Evolutionary conservation across 2,888 invertebrate genomes (phyloP), one percentile per base, ranked within the genome.

Genomic region (Taenaris catops): DNA sequence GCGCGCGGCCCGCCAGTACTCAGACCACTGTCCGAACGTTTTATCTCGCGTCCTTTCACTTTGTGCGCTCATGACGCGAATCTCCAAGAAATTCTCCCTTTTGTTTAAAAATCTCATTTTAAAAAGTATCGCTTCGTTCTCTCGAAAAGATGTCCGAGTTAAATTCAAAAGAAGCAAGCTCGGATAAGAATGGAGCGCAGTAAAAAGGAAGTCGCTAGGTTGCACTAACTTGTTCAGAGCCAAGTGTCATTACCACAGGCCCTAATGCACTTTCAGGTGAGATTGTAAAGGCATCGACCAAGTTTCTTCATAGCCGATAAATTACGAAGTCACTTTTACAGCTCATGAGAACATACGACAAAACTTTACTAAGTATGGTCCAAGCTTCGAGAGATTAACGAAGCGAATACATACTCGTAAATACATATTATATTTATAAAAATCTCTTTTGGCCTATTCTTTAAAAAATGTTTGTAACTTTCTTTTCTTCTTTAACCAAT

Each of bases 41-140:
- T 80, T 83, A 74, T 76, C 72, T 73, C 68, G 65, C 52, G 63
- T 65, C 86, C 84, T 86, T 86, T 86, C 86, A 86, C 86, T 80
- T 68, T 55, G 56, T 58, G 57, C 73, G 76, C 69, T 70, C 71
- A 80, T 75, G 84, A n/a, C n/a, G n/a, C n/a, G 14, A 14, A 4
- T 14, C 4, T 14, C 4, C 14, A 2, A 3, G 14, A 14, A 14
- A 14, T 3, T 28, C 11, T 11, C 7, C 10, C 27, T 5, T 18
- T 28, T 28, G 20, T 28, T 20, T 20, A 8, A 11, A 27, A 28
- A 19, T 28, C 19, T n/a, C 28, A 19, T 20, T 28, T 28, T 10
- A 11, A 12, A 29, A 19, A 29, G 29, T 21, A 29, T 12, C 8
- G 14, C 14, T 9, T 9, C 14, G 16, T 29, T 21, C 14, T 9